Evolutionary conservation across 2,888 invertebrate genomes (phyloP).

Genomic region (Epinotia nisella): DNA sequence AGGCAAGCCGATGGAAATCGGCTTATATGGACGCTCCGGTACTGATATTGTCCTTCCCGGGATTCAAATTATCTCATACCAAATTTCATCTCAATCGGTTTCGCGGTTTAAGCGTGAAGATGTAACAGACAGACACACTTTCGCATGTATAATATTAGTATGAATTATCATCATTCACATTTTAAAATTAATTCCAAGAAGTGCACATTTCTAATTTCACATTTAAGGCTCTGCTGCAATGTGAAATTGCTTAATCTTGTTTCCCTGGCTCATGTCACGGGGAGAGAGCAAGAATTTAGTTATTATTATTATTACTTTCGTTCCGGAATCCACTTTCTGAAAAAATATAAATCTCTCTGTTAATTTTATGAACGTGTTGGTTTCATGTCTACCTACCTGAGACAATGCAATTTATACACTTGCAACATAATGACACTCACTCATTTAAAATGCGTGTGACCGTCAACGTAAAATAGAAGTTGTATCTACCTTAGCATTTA

Average conservation of each 20-base stretch:
- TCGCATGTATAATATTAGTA: too few relatives aligned
- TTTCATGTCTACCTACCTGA: not conserved
- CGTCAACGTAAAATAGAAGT: not conserved
- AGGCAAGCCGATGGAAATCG: too few relatives aligned
- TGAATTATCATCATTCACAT: not conserved
- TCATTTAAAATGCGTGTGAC: not conserved
- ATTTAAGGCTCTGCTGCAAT: not conserved
- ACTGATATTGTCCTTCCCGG: too few relatives aligned
- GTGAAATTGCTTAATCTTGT: conserved; percentile 2
- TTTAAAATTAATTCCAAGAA: not conserved
- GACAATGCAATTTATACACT: not conserved
- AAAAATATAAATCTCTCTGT: not conserved
- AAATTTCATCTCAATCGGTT: too few relatives aligned
- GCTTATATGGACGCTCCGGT: too few relatives aligned
- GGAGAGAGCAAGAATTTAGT: conserved; percentile 3
- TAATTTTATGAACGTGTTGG: not conserved
- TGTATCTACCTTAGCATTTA: too few relatives aligned
- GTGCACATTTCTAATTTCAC: conserved; percentile 7
- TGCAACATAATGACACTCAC: too few relatives aligned
- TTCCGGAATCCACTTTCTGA: conserved; percentile 3
- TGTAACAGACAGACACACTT: too few relatives aligned
- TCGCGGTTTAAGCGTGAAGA: too few relatives aligned
- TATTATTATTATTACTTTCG: not conserved
- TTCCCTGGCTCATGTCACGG: not conserved
- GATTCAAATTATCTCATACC: too few relatives aligned